Conservation (phyloP, 2,113 vertebrate genomes). For the Morone chrysops region DNA sequence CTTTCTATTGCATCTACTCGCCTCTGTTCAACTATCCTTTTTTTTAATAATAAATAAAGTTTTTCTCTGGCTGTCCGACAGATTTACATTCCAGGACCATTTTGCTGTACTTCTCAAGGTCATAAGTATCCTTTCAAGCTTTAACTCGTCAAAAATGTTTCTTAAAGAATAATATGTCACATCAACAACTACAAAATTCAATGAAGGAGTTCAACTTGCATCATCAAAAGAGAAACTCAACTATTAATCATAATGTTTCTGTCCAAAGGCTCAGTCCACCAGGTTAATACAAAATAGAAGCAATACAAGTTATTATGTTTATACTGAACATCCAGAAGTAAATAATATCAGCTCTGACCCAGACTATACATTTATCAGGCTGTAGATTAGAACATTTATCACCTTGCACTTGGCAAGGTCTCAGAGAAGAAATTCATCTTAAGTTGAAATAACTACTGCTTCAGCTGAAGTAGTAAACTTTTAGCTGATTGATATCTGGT, state of each 20-base stretch:
- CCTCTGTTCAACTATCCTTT: conserved; percentile 1
- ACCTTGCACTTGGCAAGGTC: conserved; percentile 26
- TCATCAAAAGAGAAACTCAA: conserved; percentile 16
- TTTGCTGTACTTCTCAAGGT: conserved; percentile 13
- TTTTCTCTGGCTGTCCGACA: conserved; percentile 7
- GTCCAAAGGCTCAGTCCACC: not conserved
- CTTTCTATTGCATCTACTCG: not conserved
- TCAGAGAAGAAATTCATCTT: conserved; percentile 43
- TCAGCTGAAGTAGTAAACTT: not conserved
- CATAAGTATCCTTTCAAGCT: not conserved
- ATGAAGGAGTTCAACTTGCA: not conserved
- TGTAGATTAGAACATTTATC: conserved; percentile 53
- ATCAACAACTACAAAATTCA: not conserved
- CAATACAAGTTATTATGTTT: conserved; percentile 6
- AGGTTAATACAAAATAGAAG: conserved; percentile 10
- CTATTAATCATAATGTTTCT: conserved; percentile 20
- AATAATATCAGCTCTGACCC: conserved; percentile 37
- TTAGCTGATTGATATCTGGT: conserved; percentile 24
- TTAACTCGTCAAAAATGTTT: conserved; percentile 14
- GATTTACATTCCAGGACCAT: conserved; percentile 13
- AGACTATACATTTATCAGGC: conserved; percentile 22
- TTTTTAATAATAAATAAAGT: conserved; percentile 7
- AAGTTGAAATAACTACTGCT: conserved; percentile 10
- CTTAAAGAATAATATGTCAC: conserved; percentile 5
- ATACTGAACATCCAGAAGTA: not conserved